A percentile compares a stretch with the other conserved stretches of the same genome.
Conservation (phyloP, 53 echinoderm and acorn worm genomes). For the Holothuria leucospilota region DNA sequence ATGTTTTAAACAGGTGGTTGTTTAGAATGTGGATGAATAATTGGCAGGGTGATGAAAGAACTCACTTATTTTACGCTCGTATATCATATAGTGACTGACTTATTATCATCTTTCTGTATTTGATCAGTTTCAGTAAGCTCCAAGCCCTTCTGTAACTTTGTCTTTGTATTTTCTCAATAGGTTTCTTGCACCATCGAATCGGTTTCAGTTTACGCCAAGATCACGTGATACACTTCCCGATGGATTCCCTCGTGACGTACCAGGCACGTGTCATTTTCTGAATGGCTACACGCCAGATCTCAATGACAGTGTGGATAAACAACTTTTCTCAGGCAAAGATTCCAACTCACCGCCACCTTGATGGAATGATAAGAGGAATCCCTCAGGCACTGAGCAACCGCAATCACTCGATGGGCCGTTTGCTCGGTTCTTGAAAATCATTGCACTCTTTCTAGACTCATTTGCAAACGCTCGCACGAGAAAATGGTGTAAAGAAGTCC, state of each 20-base stretch:
- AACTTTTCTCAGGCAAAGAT: constrained; percentile 66
- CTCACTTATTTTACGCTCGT: too few relatives aligned
- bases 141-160: neutral
- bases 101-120: neutral
- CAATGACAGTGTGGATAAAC: constrained; percentile 64
- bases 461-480: too few relatives aligned
- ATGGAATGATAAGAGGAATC: neutral
- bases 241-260: constrained; percentile 75
- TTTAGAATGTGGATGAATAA: too few relatives aligned
- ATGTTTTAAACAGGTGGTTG: too few relatives aligned
- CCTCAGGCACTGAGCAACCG: neutral
- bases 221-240: constrained; percentile 80
- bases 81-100: too few relatives aligned
- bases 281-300: constrained; percentile 73
- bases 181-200: constrained; percentile 65
- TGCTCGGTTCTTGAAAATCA: too few relatives aligned
- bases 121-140: neutral
- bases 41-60: too few relatives aligned
- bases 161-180: neutral
- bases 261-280: constrained; percentile 90
- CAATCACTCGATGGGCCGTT: neutral
- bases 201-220: constrained; percentile 73
- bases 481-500: too few relatives aligned
- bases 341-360: constrained; percentile 18
- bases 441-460: too few relatives aligned